phyloP scores from a whole-genome alignment of 2,113 vertebrate species.

The Polypterus bichir region DNA sequence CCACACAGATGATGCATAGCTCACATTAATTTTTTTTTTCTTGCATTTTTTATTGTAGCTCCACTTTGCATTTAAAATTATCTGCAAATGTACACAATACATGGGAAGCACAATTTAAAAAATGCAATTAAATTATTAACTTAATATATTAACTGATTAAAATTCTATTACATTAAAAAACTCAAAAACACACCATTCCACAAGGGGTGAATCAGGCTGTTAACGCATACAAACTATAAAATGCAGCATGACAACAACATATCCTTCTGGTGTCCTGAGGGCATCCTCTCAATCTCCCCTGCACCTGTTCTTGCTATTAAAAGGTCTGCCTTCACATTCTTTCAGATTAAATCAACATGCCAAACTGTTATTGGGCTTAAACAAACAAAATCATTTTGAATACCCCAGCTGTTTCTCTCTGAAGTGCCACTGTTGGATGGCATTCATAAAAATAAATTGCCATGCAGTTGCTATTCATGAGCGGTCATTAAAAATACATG shows the following conservation, averaged over 20 bases:
- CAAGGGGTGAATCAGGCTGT: no score
- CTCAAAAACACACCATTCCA: no score
- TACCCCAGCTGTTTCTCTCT: background rate
- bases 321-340: constrained; percentile 19
- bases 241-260: background rate
- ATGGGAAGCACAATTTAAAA: no score
- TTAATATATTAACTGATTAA: no score
- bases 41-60: no score
- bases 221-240: no score
- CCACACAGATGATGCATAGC: no score
- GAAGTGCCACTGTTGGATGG: background rate
- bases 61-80: no score
- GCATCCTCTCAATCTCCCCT: background rate
- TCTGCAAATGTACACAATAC: no score
- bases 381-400: constrained; percentile 9
- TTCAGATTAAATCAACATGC: constrained; percentile 18
- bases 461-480: background rate
- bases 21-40: no score
- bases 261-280: background rate
- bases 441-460: background rate
- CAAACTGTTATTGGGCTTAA: constrained; percentile 10
- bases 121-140: no score
- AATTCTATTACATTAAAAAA: no score
- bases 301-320: constrained; percentile 1
- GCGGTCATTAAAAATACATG: constrained; percentile 1